Evolutionary conservation across 30 jellyfish, hydroid and myxozoan species (phyloP).

Genomic region (Pseudorhiza aurosa): DNA sequence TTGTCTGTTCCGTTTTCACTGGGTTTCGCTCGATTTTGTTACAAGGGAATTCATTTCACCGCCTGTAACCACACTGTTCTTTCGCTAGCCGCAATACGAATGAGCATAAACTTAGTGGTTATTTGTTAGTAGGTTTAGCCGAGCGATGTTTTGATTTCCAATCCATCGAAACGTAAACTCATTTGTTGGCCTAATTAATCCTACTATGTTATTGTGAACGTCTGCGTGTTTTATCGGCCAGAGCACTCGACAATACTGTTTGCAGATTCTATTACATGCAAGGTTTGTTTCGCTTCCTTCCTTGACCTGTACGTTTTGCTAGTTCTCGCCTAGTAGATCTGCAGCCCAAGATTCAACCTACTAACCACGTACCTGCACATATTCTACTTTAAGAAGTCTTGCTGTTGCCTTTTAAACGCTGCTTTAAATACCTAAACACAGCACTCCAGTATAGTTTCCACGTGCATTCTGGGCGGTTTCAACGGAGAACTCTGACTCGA

Average conservation of each 20-base stretch:
- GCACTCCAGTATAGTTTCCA: too few species aligned
- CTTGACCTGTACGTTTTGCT: background rate
- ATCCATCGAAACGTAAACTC: background rate
- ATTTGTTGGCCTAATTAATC: background rate
- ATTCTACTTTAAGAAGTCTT: background rate
- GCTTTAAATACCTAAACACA: too few species aligned
- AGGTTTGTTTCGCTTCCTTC: too few species aligned
- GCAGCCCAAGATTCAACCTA: background rate
- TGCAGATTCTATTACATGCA: too few species aligned
- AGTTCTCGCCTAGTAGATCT: background rate
- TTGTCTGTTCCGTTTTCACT: constrained; percentile 4
- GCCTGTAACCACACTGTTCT: constrained; percentile 24
- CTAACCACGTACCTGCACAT: background rate
- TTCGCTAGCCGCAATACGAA: constrained; percentile 16
- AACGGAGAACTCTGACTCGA: too few species aligned
- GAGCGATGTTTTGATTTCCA: constrained; percentile 49
- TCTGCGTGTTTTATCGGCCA: background rate
- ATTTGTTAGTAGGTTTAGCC: constrained; percentile 42
- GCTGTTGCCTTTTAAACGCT: too few species aligned
- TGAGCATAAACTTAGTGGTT: constrained; percentile 32
- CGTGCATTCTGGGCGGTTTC: too few species aligned
- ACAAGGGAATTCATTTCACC: constrained; percentile 19
- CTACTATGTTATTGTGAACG: background rate
- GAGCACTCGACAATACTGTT: background rate
- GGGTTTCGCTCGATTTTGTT: constrained; percentile 2